Evolutionary conservation across 2,797 vertebrate species (phyloP).

Genomic region (Oceanodroma leucorhoa): DNA sequence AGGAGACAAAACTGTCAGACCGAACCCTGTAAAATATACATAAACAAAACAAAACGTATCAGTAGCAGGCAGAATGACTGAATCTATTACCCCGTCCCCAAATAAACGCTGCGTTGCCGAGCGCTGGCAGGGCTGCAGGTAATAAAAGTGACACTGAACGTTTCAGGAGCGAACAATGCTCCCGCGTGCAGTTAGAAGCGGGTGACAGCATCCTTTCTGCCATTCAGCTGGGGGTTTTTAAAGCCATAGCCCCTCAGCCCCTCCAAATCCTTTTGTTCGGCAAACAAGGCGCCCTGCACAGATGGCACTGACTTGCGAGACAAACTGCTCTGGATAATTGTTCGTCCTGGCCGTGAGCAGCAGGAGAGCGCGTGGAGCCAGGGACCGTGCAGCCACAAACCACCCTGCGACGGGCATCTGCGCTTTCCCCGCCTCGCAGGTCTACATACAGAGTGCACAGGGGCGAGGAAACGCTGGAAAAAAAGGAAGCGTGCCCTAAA

Average conservation of each 20-base stretch:
- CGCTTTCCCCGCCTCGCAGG: neutral
- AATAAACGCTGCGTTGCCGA: neutral
- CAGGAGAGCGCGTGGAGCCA: neutral
- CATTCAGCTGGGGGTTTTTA: neutral
- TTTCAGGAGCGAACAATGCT: neutral
- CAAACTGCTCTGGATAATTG: neutral
- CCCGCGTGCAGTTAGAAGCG: neutral
- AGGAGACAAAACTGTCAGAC: constrained; percentile 57
- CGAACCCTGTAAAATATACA: neutral
- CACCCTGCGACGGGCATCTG: neutral
- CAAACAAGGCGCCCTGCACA: constrained; percentile 32
- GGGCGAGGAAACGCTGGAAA: neutral
- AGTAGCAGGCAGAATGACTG: neutral
- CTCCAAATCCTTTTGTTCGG: constrained; percentile 40
- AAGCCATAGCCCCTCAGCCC: neutral
- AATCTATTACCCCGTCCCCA: neutral
- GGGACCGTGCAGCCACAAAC: neutral
- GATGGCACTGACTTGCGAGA: constrained; percentile 53
- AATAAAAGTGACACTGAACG: neutral
- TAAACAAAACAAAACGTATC: neutral
- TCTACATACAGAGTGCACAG: fast-evolving
- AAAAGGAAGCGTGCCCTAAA: fast-evolving
- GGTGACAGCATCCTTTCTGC: constrained; percentile 30
- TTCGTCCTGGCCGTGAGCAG: neutral
- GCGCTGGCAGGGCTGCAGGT: neutral